Evolutionary conservation across 2,113 vertebrate genomes (phyloP).

Genomic region (Cynoglossus semilaevis): DNA sequence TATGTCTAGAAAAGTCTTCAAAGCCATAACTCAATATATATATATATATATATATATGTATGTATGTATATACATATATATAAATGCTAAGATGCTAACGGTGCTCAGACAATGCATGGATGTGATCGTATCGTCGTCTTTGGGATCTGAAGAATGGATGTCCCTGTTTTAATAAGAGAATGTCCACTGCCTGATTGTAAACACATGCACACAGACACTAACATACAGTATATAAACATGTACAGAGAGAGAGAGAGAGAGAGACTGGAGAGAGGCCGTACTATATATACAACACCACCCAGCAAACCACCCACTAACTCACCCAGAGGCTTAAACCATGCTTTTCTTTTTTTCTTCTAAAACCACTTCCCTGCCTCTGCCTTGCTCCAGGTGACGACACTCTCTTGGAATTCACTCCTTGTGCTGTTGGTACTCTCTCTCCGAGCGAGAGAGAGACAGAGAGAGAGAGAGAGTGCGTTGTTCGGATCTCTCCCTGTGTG

Average conservation of each 20-base stretch:
- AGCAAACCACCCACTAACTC: constrained; percentile 54
- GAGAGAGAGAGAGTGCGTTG: constrained; percentile 47
- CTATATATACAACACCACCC: constrained; percentile 37
- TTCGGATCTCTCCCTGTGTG: constrained; percentile 46
- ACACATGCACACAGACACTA: neutral
- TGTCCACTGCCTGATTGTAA: neutral
- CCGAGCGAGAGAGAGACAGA: constrained; percentile 35
- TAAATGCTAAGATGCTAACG: too few species aligned
- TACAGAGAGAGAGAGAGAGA: neutral
- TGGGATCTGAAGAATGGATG: neutral
- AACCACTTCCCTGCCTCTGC: constrained; percentile 79
- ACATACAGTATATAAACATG: constrained; percentile 12
- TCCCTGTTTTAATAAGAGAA: neutral
- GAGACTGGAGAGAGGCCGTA: neutral
- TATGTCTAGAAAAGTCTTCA: too few species aligned
- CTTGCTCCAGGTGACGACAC: constrained; percentile 73
- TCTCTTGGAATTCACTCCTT: constrained; percentile 79
- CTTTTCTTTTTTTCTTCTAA: constrained; percentile 63
- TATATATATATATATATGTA: too few species aligned
- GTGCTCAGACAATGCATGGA: too few species aligned
- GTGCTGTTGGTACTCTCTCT: constrained; percentile 67
- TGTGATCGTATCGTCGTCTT: too few species aligned
- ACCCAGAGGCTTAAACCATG: constrained; percentile 51
- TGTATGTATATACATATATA: too few species aligned
- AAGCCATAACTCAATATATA: too few species aligned